Evolutionary conservation across 2,888 invertebrate genomes (phyloP), one percentile per base, ranked within the genome.

Genomic region (Drosophila imparisetae): DNA sequence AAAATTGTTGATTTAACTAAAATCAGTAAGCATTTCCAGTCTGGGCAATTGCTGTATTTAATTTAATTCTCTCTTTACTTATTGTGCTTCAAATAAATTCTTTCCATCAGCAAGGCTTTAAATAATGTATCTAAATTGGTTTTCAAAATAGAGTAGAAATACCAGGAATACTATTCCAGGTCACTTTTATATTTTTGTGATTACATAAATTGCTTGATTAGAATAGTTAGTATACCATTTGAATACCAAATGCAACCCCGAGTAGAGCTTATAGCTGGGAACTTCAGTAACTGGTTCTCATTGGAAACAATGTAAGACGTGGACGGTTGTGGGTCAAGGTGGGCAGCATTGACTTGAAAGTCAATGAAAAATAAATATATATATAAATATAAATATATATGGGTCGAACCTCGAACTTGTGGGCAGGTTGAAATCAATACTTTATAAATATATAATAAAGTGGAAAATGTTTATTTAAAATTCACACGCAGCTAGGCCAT

Each of bases 401-500:
- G 50, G 48, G 40, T 55, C 29, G 48, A 30, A 2, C 64, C 42
- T 48, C 48, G 34, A 69, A 48, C 29, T 61, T 68, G 54, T 45
- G 48, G 30, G 29, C 42, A 54, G 48, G 48, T 52, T 66, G 63
- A 50, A 94, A 79, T 77, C 83, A 68, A 87, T 89, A 74, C 2
- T 42, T 48, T 54, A 87, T 86, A 62, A 79, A 84, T 89, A 65
- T 55, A 50, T 72, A 71, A 86, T 86, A 58, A 67, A 53, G 32
- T 58, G 45, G 50, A 55, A 34, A 48, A 49, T 36, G 3, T 8
- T 38, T 29, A 69, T 86, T 86, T 76, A 59, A 71, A 69, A 85
- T 80, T 76, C 66, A 52, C 60, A 66, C 60, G 45, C 91, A 97
- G 97, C 95, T 95, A 90, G 97, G 96, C 50, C 94, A 95, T 61